These are phyloP conservation scores for Monodelphis domestica DNA, from an alignment of 2,797 vertebrate genomes.

Conservation along the genomic window DNA sequence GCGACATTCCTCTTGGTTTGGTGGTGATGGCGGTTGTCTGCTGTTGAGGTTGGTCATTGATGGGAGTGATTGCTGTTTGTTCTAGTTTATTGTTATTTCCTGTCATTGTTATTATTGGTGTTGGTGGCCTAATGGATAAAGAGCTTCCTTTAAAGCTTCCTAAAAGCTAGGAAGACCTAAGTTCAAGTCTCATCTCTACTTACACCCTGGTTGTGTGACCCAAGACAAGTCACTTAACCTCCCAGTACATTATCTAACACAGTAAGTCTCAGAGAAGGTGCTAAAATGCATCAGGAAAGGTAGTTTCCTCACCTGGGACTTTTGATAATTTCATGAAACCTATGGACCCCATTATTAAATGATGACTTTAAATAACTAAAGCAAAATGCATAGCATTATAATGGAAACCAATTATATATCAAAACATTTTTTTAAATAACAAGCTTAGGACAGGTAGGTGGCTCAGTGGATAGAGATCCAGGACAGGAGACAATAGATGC, in stretches of 20 bases:
- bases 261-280: not conserved
- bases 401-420: too few species aligned
- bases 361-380: too few species aligned
- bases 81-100: not conserved
- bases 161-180: not conserved
- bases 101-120: not conserved
- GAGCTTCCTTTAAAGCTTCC: not conserved
- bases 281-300: not conserved
- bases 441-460: too few species aligned
- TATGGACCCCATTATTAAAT: too few species aligned
- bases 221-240: not conserved
- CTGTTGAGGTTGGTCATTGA: not conserved
- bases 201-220: not conserved
- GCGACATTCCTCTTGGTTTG: not conserved
- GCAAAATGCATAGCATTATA: too few species aligned
- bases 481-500: too few species aligned
- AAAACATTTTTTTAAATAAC: too few species aligned
- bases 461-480: too few species aligned
- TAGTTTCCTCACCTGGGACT: not conserved
- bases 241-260: not conserved
- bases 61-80: not conserved
- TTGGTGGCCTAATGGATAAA: not conserved
- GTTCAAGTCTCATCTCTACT: not conserved
- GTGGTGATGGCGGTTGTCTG: too few species aligned
- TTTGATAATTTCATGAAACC: too few species aligned